These are phyloP conservation scores for Sciaenops ocellatus DNA, from an alignment of 2,797 vertebrate species.

Conservation along the genomic window DNA sequence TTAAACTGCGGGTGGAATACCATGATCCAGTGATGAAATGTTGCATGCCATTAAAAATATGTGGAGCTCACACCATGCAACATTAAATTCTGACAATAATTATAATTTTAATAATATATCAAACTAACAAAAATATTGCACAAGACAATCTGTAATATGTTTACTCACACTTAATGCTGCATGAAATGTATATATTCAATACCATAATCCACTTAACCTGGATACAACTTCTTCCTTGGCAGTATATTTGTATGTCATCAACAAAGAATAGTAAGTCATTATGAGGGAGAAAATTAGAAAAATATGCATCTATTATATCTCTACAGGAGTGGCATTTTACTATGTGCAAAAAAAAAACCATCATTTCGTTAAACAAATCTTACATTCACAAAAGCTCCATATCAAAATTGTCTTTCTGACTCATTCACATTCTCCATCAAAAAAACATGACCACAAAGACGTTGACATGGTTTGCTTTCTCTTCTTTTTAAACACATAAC, in stretches of 20 bases:
- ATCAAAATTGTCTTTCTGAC: constrained; percentile 42
- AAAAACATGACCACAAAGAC: constrained; percentile 1
- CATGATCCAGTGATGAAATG: constrained; percentile 41
- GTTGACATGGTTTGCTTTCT: neutral
- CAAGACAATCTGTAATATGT: constrained; percentile 63
- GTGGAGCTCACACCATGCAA: constrained; percentile 70
- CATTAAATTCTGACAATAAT: constrained; percentile 56
- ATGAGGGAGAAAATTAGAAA: constrained; percentile 51
- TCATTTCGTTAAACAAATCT: constrained; percentile 42
- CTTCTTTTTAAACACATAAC: neutral
- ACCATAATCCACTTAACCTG: constrained; percentile 39
- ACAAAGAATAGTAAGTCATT: constrained; percentile 25
- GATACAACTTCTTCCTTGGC: constrained; percentile 42
- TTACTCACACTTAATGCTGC: constrained; percentile 60
- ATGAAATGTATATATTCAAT: constrained; percentile 70
- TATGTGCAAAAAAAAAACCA: constrained; percentile 42
- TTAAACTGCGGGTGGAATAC: constrained; percentile 33
- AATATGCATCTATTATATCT: constrained; percentile 55
- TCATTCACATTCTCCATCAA: constrained; percentile 44
- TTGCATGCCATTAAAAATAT: constrained; percentile 57
- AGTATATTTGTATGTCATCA: constrained; percentile 7
- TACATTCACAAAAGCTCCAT: constrained; percentile 66
- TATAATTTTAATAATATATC: constrained; percentile 37
- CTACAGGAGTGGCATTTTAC: constrained; percentile 42
- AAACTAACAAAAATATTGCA: constrained; percentile 60